Evolutionary conservation across 2,888 invertebrate genomes (phyloP).

Genomic region (Ischnura elegans): DNA sequence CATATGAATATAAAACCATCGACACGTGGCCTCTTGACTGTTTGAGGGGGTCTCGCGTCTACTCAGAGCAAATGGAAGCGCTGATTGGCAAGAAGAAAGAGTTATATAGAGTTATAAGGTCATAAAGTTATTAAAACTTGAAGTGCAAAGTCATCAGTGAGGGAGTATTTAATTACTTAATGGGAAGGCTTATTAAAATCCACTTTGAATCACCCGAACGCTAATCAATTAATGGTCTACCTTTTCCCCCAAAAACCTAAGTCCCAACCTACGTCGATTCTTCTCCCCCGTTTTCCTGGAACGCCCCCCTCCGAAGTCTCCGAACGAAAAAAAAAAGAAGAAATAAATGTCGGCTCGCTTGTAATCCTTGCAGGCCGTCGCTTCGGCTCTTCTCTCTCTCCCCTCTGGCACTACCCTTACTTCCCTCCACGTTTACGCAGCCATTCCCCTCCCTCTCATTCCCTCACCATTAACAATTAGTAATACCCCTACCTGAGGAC

Average conservation of each 20-base stretch:
- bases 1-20: not conserved
- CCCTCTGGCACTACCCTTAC: too few relatives aligned
- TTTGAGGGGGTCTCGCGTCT: not conserved
- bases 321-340: not conserved
- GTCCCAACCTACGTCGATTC: not conserved
- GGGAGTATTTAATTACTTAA: constrained; percentile 56
- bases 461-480: too few relatives aligned
- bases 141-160: constrained; percentile 56
- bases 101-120: not conserved
- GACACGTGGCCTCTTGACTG: not conserved
- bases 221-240: constrained; percentile 38
- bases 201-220: constrained; percentile 43
- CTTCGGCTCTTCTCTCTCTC: not conserved
- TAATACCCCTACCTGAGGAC: too few relatives aligned
- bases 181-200: constrained; percentile 48
- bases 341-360: not conserved
- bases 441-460: too few relatives aligned
- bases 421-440: too few relatives aligned
- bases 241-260: not conserved
- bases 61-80: not conserved
- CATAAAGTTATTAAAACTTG: constrained; percentile 23
- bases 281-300: not conserved
- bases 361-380: not conserved
- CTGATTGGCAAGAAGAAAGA: too few relatives aligned
- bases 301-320: not conserved